Base-by-base conservation (phyloP, 1,140 invertebrate species). In the Leptinotarsa texana region DNA sequence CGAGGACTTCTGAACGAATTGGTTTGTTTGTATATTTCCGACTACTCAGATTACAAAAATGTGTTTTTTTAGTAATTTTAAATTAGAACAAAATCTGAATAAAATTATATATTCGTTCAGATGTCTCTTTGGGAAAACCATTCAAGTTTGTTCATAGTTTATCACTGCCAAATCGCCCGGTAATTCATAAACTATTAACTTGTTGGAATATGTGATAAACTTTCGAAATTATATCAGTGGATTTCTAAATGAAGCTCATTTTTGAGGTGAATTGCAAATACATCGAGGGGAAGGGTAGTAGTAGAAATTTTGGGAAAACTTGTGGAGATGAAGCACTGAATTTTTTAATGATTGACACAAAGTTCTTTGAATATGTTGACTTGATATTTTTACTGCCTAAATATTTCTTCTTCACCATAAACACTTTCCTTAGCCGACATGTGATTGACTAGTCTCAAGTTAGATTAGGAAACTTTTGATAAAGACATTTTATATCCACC, bases 81-180 rank as follows among this genome's bases (percentile, higher is more conserved):
- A 42, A 42, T 42, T 42, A 8, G 6, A 33, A 33, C 33, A 33
- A 33, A 8, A 1, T 33, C 33, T 33, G 8, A 8, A 33, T 11
- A 1, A 11, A 33, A 33, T 11, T 8, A 33, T 8, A 48, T 47
- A 48, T 22, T 69, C 42, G 33, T 63, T 8, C 51, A n/a, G 18
- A 51, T 69, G 18, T 24, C 61, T 75, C 13, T 42, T 21, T 13
- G 13, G 13, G 6, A 71, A 18, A 71, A 42, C 33, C 33, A 42
- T 8, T 11, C 33, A 42, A 42, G 33, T 11, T 33, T 42, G 33
- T 42, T n/a, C 71, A 13, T 71, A 74, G 77, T 78, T 78, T 78
- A 69, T 78, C 77, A 78, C 77, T 78, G 77, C 77, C 77, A 75
- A 47, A 49, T 42, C 33, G 33, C 33, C 8, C 33, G 33, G 33